A percentile compares a stretch with the other conserved stretches of the same genome.
Evolutionary conservation across 1,140 invertebrate genomes (phyloP).

Genomic region (Pachyrhynchus sulphureomaculatus): DNA sequence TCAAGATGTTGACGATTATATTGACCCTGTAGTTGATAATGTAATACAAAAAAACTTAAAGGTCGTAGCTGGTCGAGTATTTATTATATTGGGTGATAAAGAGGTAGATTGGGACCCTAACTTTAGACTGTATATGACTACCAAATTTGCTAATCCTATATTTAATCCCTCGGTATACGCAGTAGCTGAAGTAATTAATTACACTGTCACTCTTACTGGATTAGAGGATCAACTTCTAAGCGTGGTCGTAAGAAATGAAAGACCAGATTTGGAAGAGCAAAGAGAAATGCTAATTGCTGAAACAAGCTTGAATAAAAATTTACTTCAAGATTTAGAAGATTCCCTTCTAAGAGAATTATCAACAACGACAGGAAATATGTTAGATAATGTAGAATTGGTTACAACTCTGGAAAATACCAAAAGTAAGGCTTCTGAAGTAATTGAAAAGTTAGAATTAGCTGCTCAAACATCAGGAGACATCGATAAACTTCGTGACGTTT

Average conservation of each 20-base stretch:
- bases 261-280: constrained; percentile 83
- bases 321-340: constrained; percentile 80
- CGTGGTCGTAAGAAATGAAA: constrained; percentile 80
- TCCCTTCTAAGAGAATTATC: constrained; percentile 78
- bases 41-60: constrained; percentile 86
- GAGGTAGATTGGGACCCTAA: constrained; percentile 86
- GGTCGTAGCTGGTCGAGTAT: constrained; percentile 69
- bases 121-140: constrained; percentile 85
- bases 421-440: constrained; percentile 74
- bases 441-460: constrained; percentile 68
- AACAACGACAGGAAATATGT: constrained; percentile 83
- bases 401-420: constrained; percentile 87
- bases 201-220: constrained; percentile 80
- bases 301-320: constrained; percentile 80
- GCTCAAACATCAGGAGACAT: constrained; percentile 74
- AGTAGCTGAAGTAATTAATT: constrained; percentile 87
- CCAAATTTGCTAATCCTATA: constrained; percentile 83
- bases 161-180: constrained; percentile 83
- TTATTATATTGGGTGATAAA: constrained; percentile 80
- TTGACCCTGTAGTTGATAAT: constrained; percentile 87
- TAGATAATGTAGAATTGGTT: constrained; percentile 85
- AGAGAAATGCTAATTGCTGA: constrained; percentile 80
- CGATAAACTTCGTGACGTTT: constrained; percentile 77
- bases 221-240: constrained; percentile 86
- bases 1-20: constrained; percentile 87